phyloP scores from a whole-genome alignment of 2,797 vertebrate species.

The Chrysocyon brachyurus region DNA sequence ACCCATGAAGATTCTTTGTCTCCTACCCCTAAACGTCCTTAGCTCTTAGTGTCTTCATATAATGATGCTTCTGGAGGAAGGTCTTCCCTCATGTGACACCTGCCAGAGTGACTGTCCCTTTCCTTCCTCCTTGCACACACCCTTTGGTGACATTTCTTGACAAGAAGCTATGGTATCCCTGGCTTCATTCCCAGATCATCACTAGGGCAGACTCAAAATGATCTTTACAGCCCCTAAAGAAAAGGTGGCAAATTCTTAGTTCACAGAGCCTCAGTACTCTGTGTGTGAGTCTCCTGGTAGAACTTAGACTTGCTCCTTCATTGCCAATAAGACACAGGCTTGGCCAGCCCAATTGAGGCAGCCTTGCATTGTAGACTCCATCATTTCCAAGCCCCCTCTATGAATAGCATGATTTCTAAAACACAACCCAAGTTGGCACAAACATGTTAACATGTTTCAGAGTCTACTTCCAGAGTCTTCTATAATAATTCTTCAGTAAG shows the following conservation, averaged over 20 bases:
- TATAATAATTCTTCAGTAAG: background rate
- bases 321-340: background rate
- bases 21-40: background rate
- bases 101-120: rapidly evolving
- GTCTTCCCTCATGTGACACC: background rate
- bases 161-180: background rate
- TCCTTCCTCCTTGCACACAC: background rate
- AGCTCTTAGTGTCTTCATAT: background rate
- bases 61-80: background rate
- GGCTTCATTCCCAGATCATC: background rate
- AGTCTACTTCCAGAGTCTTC: background rate
- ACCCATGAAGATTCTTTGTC: background rate
- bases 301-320: background rate
- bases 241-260: background rate
- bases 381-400: background rate
- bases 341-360: background rate
- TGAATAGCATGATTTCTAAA: background rate
- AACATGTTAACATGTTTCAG: background rate
- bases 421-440: background rate
- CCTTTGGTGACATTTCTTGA: background rate
- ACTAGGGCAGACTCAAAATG: background rate
- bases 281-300: background rate
- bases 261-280: background rate
- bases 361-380: background rate
- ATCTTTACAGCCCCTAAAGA: background rate